A percentile compares a stretch with the other conserved stretches of the same genome.
These are phyloP conservation scores for Ruditapes philippinarum DNA, from an alignment of 1,140 invertebrate genomes.

Conservation along the genomic window DNA sequence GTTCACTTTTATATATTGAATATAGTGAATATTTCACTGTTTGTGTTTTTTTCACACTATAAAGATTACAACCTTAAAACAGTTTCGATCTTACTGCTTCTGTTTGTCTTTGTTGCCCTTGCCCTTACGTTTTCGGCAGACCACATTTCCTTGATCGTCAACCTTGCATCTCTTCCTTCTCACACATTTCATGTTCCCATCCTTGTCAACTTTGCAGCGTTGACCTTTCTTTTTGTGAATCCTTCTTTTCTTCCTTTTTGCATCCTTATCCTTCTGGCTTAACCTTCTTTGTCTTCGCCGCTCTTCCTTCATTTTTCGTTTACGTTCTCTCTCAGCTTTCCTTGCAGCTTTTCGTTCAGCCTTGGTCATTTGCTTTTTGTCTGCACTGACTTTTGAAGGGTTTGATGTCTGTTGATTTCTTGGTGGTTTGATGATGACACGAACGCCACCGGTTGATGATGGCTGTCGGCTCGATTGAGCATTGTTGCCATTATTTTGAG, in stretches of 20 bases:
- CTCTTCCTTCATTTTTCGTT: slow-evolving; percentile 32
- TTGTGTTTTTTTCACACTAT: not conserved
- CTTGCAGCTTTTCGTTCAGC: slow-evolving; percentile 43
- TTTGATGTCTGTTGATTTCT: not conserved
- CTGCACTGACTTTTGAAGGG: not conserved
- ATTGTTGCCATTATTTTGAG: not conserved
- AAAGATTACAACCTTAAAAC: not conserved
- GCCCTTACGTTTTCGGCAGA: slow-evolving; percentile 39
- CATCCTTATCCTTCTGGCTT: slow-evolving; percentile 64
- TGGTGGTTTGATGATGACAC: slow-evolving; percentile 49
- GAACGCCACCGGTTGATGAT: not conserved
- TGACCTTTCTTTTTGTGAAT: slow-evolving; percentile 53
- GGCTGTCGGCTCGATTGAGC: not conserved
- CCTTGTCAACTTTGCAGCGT: slow-evolving; percentile 18
- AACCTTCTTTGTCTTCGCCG: slow-evolving; percentile 11
- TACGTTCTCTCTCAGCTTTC: slow-evolving; percentile 37
- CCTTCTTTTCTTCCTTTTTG: slow-evolving; percentile 68
- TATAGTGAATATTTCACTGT: too few relatives aligned
- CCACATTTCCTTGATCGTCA: slow-evolving; percentile 34
- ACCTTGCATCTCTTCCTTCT: slow-evolving; percentile 52
- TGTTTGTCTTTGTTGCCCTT: slow-evolving; percentile 55
- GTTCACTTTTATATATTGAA: too few relatives aligned
- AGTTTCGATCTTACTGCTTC: not conserved
- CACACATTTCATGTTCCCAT: slow-evolving; percentile 31
- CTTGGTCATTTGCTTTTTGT: not conserved